Evolutionary conservation across 1,140 invertebrate species (phyloP), one percentile per base, ranked within the genome.

Genomic region (Nymphalis io): DNA sequence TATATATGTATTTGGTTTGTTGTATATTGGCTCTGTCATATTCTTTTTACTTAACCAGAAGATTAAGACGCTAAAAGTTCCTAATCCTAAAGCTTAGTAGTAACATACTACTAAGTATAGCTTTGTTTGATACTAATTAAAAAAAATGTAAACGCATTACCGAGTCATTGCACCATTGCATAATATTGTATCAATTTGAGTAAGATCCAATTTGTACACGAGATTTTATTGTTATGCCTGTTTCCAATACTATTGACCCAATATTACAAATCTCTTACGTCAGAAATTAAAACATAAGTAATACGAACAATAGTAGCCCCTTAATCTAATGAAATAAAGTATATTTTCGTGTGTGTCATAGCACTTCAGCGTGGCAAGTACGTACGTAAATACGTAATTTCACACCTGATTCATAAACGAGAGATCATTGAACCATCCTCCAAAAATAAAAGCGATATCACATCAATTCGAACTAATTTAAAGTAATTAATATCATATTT

Each of bases 331-430:
- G 13, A 2, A n/a, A 21, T 16, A 70, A 60, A 60, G 62, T 60
- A 16, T 33, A 65, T 46, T 60, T 53, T 65, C 27, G 20, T 3
- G 10, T 63, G 44, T 20, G 13, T 27, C 48, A n/a, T 12, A 8
- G 20, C 44, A 15, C 38, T 59, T 42, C 42, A 51, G 18, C 38
- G 39, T 55, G 39, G n/a, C 42, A 44, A 70, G 57, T 62, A 69
- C 62, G 67, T 69, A 62, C 18, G 38, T 42, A 66, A 68, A 20
- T 68, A 65, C 66, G 67, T 70, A 73, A 73, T 51, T 74, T 74
- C 72, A 74, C 72, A 74, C 72, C 72, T 74, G 68, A 74, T 70
- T 61, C 72, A 66, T 69, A 74, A 74, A 59, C 68, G 38, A 42
- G 60, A 67, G 72, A 74, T 70, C 72, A 60, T 70, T 74, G 72